Percentiles rank a stretch among this genome's conserved stretches.
Conservation (phyloP, 2,113 vertebrate species). For the Ochotona curzoniae region DNA sequence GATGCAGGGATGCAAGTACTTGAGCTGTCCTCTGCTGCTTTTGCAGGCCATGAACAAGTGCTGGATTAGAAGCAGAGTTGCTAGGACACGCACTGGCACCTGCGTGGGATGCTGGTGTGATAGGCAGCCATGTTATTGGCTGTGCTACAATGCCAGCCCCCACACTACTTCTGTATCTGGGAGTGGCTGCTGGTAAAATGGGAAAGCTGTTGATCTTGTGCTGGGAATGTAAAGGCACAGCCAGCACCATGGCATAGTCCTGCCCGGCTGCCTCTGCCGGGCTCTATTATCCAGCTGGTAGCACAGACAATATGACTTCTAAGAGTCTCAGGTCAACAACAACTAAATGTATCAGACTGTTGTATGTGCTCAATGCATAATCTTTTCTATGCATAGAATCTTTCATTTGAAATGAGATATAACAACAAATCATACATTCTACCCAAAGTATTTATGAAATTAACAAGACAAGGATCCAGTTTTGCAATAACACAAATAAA, state of each 20-base stretch:
- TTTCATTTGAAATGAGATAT: conserved; percentile 25
- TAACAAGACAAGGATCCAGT: conserved; percentile 35
- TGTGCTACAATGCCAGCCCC: too few relatives aligned
- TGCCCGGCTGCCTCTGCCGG: background rate
- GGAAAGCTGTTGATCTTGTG: too few relatives aligned
- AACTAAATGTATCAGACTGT: background rate
- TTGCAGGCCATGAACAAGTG: too few relatives aligned
- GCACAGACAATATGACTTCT: background rate
- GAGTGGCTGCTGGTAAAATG: too few relatives aligned
- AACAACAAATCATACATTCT: conserved; percentile 11
- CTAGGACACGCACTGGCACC: too few relatives aligned
- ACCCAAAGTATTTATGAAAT: background rate
- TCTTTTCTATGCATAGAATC: conserved; percentile 19
- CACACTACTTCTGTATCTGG: background rate
- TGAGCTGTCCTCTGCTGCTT: too few relatives aligned
- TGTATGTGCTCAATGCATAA: background rate
- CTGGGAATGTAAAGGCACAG: background rate
- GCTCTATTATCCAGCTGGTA: background rate
- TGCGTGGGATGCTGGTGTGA: too few relatives aligned
- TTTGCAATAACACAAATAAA: conserved; percentile 45
- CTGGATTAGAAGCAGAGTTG: too few relatives aligned
- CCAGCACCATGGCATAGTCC: background rate
- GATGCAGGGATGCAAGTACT: too few relatives aligned
- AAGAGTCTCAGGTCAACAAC: background rate
- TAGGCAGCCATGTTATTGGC: too few relatives aligned